Evolutionary conservation across 2,888 invertebrate genomes (phyloP), one percentile per base, ranked within the genome.

Genomic region (Ceriagrion tenellum): DNA sequence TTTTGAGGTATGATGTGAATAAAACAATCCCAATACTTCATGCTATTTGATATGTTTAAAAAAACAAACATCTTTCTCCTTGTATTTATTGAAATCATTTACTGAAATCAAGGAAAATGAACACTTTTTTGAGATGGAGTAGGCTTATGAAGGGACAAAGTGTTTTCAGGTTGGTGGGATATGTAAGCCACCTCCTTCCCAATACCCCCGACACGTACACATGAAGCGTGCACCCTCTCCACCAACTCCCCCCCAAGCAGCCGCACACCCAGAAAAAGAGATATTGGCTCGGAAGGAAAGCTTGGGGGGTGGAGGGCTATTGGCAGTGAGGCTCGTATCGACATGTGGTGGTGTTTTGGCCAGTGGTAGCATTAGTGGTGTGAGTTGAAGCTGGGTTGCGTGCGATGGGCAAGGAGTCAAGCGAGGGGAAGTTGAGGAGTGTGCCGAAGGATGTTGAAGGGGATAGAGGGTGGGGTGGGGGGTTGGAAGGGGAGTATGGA

Each of bases 1-100:
- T 74, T 93, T 93, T 93, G 93, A 93, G 93, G 93, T 93, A 93
- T 93, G 93, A 93, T 93, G 93, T 93, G 93, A 93, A 93, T 93
- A 93, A 93, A 93, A 93, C 93, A 69, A 93, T 93, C 93, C 93
- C 93, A 93, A 93, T 93, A 93, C 93, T 93, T 93, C 93, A 93
- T 93, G 93, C 93, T 93, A 93, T 93, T 93, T 93, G 93, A 93
- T 74, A 93, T 93, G 93, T 93, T 93, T 93, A 93, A 93, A 63
- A 91, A 63, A 59, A 69, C 56, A 63, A 63, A 93, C 81, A 81
- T 81, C 35, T 69, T 93, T 93, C 69, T 93, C 93, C 93, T 93
- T 93, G 93, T 93, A 93, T 93, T 93, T 74, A 93, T 93, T 93
- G 93, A 93, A 93, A 93, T 63, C 93, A 63, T 93, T 93, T 69